Evolutionary conservation across 2,113 vertebrate species (phyloP), one percentile per base, ranked within the genome.

Genomic region (Mirza zaza): DNA sequence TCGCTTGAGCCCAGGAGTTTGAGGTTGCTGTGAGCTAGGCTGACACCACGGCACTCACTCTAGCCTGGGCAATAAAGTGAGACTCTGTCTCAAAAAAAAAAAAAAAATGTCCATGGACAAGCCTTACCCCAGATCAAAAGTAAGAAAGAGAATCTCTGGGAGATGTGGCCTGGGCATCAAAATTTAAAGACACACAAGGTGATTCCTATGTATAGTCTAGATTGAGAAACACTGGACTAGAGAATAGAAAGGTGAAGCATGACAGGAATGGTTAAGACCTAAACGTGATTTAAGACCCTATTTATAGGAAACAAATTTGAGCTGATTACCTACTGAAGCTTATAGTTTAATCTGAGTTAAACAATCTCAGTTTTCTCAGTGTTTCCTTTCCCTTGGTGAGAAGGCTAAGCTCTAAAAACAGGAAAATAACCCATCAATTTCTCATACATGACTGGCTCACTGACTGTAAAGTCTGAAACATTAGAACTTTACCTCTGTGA

Each of bases 401-500:
- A 79, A 75, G 45, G 55, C 52, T 91, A 93, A 80, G 10, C 59
- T 96, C 59, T 91, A 77, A 87, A 92, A 90, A 90, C 1, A 59
- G 61, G 21, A 87, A 94, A 95, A 92, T 8, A 88, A 73, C 15
- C 3, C 52, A 94, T 70, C 20, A 48, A 71, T 75, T 97, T 95
- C 79, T 93, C 50, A n/a, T 89, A 57, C 25, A 68, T 90, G 52
- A 88, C 14, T 80, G 50, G 59, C 50, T 94, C 45, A 71, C 21
- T 85, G 4, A 67, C 18, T 77, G 50, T 36, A 73, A 13, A 52
- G 68, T 63, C 48, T 79, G 27, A 34, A 86, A 71, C 36, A 76
- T 92, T 18, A 90, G 59, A 85, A 95, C 73, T 86, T 88, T 86
- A 95, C 84, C 85, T 97, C 82, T 73, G 89, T 25, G 23, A 85